phyloP scores from a whole-genome alignment of 35 echinoderm and acorn worm genomes.

The Ptychodera flava region DNA sequence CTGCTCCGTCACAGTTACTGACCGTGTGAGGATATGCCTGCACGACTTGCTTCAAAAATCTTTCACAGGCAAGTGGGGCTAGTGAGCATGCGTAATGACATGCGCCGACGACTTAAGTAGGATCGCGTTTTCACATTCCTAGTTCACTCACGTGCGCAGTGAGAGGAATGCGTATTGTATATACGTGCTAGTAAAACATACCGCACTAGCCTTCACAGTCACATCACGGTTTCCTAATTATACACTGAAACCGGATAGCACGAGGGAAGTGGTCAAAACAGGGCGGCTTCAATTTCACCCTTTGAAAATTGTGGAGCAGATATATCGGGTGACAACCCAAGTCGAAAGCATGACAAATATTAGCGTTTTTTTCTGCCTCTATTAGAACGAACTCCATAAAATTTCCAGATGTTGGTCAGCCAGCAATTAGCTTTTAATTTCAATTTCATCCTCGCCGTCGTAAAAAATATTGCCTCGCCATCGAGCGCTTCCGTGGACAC shows the following conservation, averaged over 20 bases:
- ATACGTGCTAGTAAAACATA: neutral
- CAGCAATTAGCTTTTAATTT: no score
- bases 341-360: neutral
- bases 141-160: neutral
- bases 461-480: no score
- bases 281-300: neutral
- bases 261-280: neutral
- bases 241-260: neutral
- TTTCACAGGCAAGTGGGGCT: neutral
- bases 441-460: no score
- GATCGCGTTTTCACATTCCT: neutral
- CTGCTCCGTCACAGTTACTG: neutral
- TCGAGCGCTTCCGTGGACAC: no score
- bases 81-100: neutral
- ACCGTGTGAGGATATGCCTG: neutral
- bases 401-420: no score
- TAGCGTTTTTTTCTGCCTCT: no score
- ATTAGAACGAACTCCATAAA: no score
- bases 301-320: neutral
- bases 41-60: neutral
- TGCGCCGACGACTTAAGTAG: neutral
- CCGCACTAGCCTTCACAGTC: neutral
- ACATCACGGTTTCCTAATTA: neutral
- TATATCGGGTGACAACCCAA: neutral
- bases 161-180: neutral